Evolutionary conservation across 2,797 vertebrate genomes (phyloP).

Genomic region (Pagetopsis macropterus): DNA sequence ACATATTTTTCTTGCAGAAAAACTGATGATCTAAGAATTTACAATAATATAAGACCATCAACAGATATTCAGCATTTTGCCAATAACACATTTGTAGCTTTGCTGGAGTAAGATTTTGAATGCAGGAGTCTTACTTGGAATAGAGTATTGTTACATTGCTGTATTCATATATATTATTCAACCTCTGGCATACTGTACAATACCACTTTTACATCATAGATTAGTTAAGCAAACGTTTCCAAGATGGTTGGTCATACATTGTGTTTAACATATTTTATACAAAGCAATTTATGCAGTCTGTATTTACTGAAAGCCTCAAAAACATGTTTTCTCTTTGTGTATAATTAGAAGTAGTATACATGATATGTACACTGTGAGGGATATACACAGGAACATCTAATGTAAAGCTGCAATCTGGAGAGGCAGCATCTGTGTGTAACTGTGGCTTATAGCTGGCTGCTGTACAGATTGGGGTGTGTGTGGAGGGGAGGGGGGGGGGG

Average conservation of each 20-base stretch:
- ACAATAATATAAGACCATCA: too few species aligned
- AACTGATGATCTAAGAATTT: too few species aligned
- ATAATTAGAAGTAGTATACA: neutral
- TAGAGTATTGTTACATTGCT: too few species aligned
- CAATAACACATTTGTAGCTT: too few species aligned
- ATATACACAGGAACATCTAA: neutral
- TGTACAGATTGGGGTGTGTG: slow-evolving; percentile 1
- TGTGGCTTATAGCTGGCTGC: slow-evolving; percentile 25
- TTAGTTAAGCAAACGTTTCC: neutral
- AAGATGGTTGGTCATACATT: neutral
- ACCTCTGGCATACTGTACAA: too few species aligned
- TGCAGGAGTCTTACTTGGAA: too few species aligned
- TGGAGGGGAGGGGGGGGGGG: too few species aligned
- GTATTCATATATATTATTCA: too few species aligned
- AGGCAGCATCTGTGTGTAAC: slow-evolving; percentile 1
- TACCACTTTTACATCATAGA: neutral
- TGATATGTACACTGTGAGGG: neutral
- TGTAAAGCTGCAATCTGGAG: slow-evolving; percentile 2
- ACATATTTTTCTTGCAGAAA: neutral
- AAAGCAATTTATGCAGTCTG: neutral
- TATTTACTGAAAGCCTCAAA: neutral
- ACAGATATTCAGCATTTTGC: too few species aligned
- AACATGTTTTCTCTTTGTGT: neutral
- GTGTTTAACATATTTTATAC: neutral
- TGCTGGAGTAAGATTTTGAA: too few species aligned